Conservation (phyloP, 2,113 vertebrate genomes). For the Phyllopteryx taeniolatus region DNA sequence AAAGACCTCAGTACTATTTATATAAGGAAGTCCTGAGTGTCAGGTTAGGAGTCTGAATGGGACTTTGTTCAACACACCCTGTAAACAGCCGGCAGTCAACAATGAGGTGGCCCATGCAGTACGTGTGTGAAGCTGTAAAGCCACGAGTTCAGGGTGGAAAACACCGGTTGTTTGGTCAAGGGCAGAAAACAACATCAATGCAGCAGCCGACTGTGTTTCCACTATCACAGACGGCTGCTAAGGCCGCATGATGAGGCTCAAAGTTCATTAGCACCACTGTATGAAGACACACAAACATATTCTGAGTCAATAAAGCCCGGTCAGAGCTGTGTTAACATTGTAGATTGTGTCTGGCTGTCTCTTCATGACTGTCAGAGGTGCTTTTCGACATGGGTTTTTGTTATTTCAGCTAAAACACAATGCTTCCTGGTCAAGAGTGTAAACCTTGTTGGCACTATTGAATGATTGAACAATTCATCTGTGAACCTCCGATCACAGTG, state of each 20-base stretch:
- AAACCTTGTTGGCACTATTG: conserved; percentile 21
- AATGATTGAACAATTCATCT: conserved; percentile 17
- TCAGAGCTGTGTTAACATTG: neutral
- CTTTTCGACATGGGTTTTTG: neutral
- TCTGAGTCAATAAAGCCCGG: conserved; percentile 24
- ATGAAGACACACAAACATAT: conserved; percentile 30
- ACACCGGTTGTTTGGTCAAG: conserved; percentile 17
- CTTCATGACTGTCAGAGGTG: neutral
- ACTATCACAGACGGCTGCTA: conserved; percentile 33
- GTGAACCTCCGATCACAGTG: conserved; percentile 9
- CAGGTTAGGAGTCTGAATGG: conserved; percentile 35
- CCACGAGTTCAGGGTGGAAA: conserved; percentile 15
- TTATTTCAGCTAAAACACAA: conserved; percentile 35
- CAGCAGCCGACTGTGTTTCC: conserved; percentile 25
- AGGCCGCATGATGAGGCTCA: conserved; percentile 49
- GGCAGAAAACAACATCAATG: conserved; percentile 35
- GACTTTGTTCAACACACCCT: conserved; percentile 51
- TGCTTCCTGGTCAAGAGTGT: conserved; percentile 5
- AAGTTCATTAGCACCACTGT: conserved; percentile 58
- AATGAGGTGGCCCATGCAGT: conserved; percentile 4
- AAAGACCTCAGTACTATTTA: conserved; percentile 23
- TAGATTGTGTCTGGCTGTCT: conserved; percentile 27
- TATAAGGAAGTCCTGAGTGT: conserved; percentile 36
- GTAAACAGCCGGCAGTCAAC: conserved; percentile 18
- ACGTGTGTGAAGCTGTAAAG: conserved; percentile 30